Base-by-base conservation (phyloP, 1,140 invertebrate genomes). In the Heliothis subflexa region DNA sequence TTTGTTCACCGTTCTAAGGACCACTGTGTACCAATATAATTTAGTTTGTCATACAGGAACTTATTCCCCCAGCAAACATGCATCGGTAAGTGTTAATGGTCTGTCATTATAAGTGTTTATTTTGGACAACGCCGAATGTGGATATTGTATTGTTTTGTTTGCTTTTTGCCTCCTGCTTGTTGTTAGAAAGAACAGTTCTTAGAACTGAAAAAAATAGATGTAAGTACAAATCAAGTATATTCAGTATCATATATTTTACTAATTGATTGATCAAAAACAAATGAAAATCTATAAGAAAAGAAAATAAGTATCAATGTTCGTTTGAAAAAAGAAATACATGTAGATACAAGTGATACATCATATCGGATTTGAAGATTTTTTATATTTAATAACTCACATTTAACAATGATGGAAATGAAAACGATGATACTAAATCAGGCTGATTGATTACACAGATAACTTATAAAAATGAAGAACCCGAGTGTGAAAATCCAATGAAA, bases 91-190 rank as follows among this genome's bases (percentile, higher is more conserved):
- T 86, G 86, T 88, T 88, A 85, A 88, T 86, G 85, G 83, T 80
- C 81, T 81, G 83, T 85, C 81, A 86, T 86, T 86, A 86, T 66
- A 81, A 86, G 84, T 87, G 83, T 87, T 86, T 87, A 80, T 79
- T 84, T 71, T 71, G 14, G 40, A 11, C 33, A 47, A 28, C 40
- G 59, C 47, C 45, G 47, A 70, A 25, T 75, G 33, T 28, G 72
- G 9, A 59, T 57, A 59, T 62, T 49, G 57, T 47, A 61, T 47
- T 75, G 59, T 75, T 74, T 61, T 74, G 71, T 74, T 64, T 40
- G 33, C 13, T 21, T 59, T 21, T 28, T 40, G 33, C 33, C 33
- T 40, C 33, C 13, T 55, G 47, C 4, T 66, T 13, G 11, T 11
- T n/a, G 40, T 59, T 25, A 4, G 21, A 25, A 59, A 25, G 21